Base-by-base conservation (phyloP, 2,888 invertebrate species). In the Ormyrus pomaceus region DNA sequence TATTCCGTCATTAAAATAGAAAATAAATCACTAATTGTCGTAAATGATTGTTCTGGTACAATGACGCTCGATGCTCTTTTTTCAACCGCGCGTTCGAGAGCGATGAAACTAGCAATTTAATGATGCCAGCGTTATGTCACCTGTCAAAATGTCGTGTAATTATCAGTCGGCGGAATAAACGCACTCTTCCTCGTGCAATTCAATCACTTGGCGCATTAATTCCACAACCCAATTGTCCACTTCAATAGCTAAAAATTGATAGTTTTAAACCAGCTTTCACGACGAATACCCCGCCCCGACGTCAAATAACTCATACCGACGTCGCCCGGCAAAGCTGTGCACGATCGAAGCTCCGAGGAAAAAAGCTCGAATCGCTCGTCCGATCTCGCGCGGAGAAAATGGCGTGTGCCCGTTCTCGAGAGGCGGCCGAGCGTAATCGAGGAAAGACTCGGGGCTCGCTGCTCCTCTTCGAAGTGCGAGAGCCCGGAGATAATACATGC, bases 51-150 rank as follows among this genome's bases (percentile, higher is more conserved):
- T 45, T 34, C 48, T 8, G 48, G 62, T 56, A 70, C 19, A 19
- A 19, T 2, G 1, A 19, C 61, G 10, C 56, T 69, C 50, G 51
- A 59, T 72, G 62, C n/a, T 19, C 7, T 62, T 62, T 62, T 19
- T 84, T 82, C 85, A 82, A 82, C 83, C 79, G 66, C 68, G 83
- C 82, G 45, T 46, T 34, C 45, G 51, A 19, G 19, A 64, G 19
- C 13, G 53, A 55, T 46, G 45, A 73, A 64, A 62, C 46, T 11
- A 56, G 48, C 50, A 56, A 7, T 19, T 9, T 13, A 34, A 11
- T 65, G n/a, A 13, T 9, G 13, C 48, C 46, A 13, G 19, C 46
- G 19, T 56, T 64, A 51, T 56, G 10, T 64, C 46, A 48, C 50
- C 6, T 19, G 19, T 48, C 48, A 8, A 19, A 69, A 69, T 48